These are phyloP conservation scores for Glossophaga mutica DNA, from an alignment of 2,797 vertebrate genomes.

Conservation along the genomic window DNA sequence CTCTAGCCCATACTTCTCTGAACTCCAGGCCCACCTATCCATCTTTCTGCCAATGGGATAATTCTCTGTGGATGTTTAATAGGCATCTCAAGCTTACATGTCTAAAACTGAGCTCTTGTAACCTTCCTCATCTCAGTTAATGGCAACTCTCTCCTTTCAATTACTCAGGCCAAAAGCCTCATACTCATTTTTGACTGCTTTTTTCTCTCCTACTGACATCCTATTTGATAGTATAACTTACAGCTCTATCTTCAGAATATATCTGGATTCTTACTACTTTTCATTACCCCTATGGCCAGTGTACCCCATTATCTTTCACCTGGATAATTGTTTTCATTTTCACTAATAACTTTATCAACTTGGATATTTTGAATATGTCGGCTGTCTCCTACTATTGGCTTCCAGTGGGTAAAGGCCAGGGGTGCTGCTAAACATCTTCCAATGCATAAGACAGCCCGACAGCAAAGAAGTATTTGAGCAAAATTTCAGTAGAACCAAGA, in stretches of 20 bases:
- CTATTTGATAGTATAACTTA: not conserved
- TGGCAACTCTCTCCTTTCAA: not conserved
- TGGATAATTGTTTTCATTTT: too few species aligned
- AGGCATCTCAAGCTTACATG: slow-evolving; percentile 3
- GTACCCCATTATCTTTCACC: not conserved
- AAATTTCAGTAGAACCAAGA: too few species aligned
- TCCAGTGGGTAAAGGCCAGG: too few species aligned
- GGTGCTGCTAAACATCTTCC: too few species aligned
- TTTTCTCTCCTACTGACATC: not conserved
- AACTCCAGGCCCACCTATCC: not conserved
- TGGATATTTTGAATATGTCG: too few species aligned
- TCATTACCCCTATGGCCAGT: not conserved
- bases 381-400: too few species aligned
- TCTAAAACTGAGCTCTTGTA: not conserved
- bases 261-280: not conserved
- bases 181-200: not conserved
- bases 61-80: slow-evolving; percentile 10
- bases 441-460: too few species aligned
- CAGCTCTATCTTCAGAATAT: slow-evolving; percentile 17
- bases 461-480: too few species aligned
- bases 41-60: not conserved
- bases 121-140: slow-evolving; percentile 16
- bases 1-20: slow-evolving; percentile 9
- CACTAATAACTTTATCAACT: too few species aligned
- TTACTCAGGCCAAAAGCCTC: not conserved